Percentiles rank a stretch among this genome's conserved stretches.
phyloP scores from a whole-genome alignment of 2,888 invertebrate genomes.

The Vanessa cardui region DNA sequence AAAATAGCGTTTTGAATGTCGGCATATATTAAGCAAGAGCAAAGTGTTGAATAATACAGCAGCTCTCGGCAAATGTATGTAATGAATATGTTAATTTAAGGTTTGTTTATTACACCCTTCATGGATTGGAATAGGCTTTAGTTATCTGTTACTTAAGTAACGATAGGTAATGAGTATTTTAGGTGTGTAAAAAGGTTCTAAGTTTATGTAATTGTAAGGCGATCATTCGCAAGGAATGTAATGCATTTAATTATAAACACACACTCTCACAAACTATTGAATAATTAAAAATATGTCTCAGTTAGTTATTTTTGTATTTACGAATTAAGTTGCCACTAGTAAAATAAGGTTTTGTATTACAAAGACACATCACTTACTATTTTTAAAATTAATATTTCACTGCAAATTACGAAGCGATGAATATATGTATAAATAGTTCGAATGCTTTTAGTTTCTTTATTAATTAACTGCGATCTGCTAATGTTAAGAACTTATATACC shows the following conservation, averaged over 20 bases:
- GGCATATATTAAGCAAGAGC: no score
- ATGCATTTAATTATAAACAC: conserved; percentile 30
- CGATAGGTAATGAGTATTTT: neutral
- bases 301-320: conserved; percentile 16
- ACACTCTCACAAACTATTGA: conserved; percentile 19
- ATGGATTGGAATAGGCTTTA: neutral
- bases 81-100: no score
- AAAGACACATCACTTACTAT: conserved; percentile 32
- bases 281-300: conserved; percentile 15
- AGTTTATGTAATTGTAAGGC: neutral
- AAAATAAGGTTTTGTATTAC: conserved; percentile 33
- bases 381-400: conserved; percentile 16
- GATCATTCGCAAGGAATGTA: conserved; percentile 13
- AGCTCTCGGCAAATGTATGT: no score
- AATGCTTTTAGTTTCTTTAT: neutral
- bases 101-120: no score
- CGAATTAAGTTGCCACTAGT: conserved; percentile 29
- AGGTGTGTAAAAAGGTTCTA: conserved; percentile 10
- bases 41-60: no score
- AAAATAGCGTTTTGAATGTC: no score
- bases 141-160: conserved; percentile 11
- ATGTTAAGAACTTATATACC: conserved; percentile 24
- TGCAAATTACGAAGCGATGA: neutral
- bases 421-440: conserved; percentile 5
- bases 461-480: conserved; percentile 8